These are phyloP conservation scores for Hemibates koningsi DNA, from an alignment of 2,113 vertebrate genomes.

Conservation along the genomic window DNA sequence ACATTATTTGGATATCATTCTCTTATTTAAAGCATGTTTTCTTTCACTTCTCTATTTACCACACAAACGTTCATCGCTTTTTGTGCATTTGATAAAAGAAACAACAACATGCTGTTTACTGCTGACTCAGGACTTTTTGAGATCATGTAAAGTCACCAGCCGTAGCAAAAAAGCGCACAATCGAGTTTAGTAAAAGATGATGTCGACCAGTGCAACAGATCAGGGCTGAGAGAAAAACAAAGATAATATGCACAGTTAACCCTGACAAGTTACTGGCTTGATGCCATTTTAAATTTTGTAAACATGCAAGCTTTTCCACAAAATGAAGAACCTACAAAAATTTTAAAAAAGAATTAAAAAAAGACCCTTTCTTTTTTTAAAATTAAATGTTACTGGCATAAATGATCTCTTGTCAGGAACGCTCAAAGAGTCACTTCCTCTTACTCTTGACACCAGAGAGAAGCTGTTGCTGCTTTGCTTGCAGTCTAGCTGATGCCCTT, in stretches of 20 bases:
- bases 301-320: background rate
- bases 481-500: background rate
- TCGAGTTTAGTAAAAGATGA: background rate
- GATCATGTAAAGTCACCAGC: background rate
- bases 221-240: background rate
- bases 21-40: background rate
- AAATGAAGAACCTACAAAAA: background rate
- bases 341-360: accelerated
- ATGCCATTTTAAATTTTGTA: background rate
- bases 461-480: background rate
- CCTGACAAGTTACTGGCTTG: background rate
- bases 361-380: background rate
- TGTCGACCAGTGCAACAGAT: background rate
- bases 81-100: background rate
- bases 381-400: background rate
- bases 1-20: background rate
- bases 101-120: background rate
- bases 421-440: slow-evolving; percentile 2
- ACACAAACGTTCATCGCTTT: background rate
- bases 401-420: background rate
- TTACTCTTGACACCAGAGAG: background rate
- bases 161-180: background rate
- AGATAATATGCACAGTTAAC: background rate
- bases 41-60: background rate
- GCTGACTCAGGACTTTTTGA: background rate